A percentile compares a stretch with the other conserved stretches of the same genome.
Evolutionary conservation across 2,888 invertebrate genomes (phyloP).

Genomic region (Norana najaformis): DNA sequence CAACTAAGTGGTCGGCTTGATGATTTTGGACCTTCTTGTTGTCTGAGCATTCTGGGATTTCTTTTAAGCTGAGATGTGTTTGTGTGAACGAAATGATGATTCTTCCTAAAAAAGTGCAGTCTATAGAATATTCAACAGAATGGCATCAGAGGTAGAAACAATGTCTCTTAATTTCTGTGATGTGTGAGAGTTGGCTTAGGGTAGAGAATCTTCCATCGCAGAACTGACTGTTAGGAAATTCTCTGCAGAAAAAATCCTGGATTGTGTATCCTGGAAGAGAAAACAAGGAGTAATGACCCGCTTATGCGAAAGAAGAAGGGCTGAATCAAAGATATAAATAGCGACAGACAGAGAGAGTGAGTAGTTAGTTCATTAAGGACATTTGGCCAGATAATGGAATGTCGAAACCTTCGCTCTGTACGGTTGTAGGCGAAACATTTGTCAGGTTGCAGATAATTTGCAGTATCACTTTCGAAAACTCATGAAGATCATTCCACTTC

Average conservation of each 20-base stretch:
- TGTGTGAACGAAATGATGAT: not conserved
- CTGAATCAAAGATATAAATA: not conserved
- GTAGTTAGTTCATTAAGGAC: not conserved
- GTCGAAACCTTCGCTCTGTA: conserved; percentile 2
- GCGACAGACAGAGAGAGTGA: not conserved
- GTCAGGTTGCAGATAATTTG: not conserved
- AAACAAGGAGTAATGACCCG: not conserved
- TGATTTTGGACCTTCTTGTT: not conserved
- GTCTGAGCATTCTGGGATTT: not conserved
- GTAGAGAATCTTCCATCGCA: not conserved
- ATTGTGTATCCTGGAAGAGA: not conserved
- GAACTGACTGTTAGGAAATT: conserved; percentile 2
- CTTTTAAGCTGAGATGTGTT: not conserved
- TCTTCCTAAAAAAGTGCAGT: not conserved
- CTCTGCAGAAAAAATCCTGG: not conserved
- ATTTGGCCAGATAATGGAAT: not conserved
- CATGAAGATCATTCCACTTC: not conserved
- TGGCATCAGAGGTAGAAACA: not conserved
- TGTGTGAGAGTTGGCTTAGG: not conserved
- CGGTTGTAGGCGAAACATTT: not conserved
- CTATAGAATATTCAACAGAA: too few relatives aligned
- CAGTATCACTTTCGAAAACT: conserved; percentile 13
- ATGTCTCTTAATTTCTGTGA: not conserved
- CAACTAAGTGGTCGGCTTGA: not conserved
- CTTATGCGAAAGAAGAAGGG: not conserved